phyloP scores from a whole-genome alignment of 2,797 vertebrate species.

The Cryptoprocta ferox region DNA sequence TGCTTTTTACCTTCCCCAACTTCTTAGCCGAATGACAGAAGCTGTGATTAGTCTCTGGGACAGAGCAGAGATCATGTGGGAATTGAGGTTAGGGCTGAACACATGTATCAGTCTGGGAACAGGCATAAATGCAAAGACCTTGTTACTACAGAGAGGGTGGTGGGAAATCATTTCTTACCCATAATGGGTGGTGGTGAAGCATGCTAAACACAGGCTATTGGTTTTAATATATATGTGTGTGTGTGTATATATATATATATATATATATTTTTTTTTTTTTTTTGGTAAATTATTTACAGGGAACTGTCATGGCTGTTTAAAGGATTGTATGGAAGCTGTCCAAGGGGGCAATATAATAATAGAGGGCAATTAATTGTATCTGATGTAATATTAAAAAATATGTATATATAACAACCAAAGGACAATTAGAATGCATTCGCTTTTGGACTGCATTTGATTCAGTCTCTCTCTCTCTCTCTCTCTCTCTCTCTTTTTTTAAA shows the following conservation, averaged over 20 bases:
- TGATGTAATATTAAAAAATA: background rate
- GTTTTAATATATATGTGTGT: background rate
- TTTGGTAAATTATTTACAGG: slow-evolving; percentile 38
- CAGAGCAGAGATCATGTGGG: slow-evolving; percentile 14
- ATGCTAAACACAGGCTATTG: background rate
- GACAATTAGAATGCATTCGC: background rate
- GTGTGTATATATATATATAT: no score
- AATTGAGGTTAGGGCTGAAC: background rate
- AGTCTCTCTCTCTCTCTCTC: no score
- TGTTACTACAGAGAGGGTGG: background rate
- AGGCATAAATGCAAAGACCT: background rate
- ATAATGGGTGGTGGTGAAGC: background rate
- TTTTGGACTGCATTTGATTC: background rate
- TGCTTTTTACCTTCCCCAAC: background rate
- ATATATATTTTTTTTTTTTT: background rate
- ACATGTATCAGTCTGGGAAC: background rate
- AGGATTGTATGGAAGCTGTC: background rate
- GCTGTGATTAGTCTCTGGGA: slow-evolving; percentile 26
- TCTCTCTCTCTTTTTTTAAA: no score
- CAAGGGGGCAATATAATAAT: background rate
- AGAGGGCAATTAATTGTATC: background rate
- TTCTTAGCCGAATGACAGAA: slow-evolving; percentile 10
- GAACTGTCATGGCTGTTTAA: background rate
- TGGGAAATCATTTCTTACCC: slow-evolving; percentile 38
- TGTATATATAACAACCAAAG: background rate